A percentile compares a stretch with the other conserved stretches of the same genome.
phyloP scores from a whole-genome alignment of 2,888 invertebrate species.

The Amaurobius ferox region DNA sequence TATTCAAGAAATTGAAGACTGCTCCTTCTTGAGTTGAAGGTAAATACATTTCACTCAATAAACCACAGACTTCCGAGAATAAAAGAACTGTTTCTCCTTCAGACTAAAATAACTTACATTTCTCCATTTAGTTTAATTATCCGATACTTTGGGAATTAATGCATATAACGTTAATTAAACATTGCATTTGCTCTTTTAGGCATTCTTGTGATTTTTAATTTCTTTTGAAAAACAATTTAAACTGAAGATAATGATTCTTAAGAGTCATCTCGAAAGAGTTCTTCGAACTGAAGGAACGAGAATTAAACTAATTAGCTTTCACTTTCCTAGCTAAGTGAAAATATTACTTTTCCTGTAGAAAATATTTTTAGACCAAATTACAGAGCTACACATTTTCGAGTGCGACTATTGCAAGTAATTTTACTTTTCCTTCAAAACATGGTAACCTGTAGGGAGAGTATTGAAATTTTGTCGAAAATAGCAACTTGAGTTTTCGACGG shows the following conservation, averaged over 20 bases:
- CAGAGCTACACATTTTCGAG: too few relatives aligned
- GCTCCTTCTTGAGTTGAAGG: neutral
- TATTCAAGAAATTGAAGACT: neutral
- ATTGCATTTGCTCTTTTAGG: neutral
- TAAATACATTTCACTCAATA: neutral
- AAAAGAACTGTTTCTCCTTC: neutral
- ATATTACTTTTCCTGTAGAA: too few relatives aligned
- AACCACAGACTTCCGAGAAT: neutral
- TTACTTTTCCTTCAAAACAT: too few relatives aligned
- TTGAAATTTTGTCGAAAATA: too few relatives aligned
- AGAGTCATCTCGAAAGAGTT: too few relatives aligned
- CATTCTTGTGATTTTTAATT: neutral
- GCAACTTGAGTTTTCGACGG: too few relatives aligned
- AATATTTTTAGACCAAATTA: too few relatives aligned
- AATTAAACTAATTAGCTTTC: too few relatives aligned
- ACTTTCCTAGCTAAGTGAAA: too few relatives aligned
- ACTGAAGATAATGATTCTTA: neutral
- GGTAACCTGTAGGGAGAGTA: too few relatives aligned
- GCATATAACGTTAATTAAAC: constrained; percentile 4
- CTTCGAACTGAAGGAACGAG: too few relatives aligned
- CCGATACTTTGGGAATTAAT: neutral
- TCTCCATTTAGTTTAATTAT: neutral
- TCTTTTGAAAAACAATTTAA: neutral
- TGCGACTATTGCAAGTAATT: too few relatives aligned
- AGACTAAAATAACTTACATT: neutral